Percentiles rank a stretch among this genome's conserved stretches.
These are phyloP conservation scores for Oceanites oceanicus DNA, from an alignment of 2,113 vertebrate species.

Conservation along the genomic window DNA sequence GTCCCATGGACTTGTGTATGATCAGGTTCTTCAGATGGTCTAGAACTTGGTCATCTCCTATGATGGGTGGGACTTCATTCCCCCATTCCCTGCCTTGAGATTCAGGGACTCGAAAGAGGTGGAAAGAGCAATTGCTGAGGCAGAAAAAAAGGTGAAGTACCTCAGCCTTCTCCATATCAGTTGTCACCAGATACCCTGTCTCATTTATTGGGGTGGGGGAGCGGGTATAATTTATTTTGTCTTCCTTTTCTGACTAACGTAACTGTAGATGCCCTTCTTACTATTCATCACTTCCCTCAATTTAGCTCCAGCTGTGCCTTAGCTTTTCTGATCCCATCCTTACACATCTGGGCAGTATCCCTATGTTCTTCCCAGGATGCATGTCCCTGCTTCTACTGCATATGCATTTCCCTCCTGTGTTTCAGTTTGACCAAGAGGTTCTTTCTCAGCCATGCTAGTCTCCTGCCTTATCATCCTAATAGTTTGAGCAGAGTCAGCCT, in stretches of 20 bases:
- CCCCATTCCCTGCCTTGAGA: neutral
- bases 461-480: neutral
- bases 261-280: neutral
- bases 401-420: neutral
- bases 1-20: neutral
- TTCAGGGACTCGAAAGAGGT: neutral
- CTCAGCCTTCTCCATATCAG: neutral
- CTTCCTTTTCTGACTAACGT: neutral
- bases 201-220: neutral
- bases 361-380: neutral
- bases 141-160: neutral
- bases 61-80: neutral
- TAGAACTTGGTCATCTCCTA: neutral
- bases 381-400: rapidly evolving
- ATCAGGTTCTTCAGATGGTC: neutral
- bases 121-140: neutral
- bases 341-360: neutral
- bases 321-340: neutral
- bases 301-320: neutral
- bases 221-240: neutral
- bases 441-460: neutral
- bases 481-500: neutral
- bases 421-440: neutral
- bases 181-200: neutral
- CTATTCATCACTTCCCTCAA: neutral